Percentiles rank a stretch among this genome's conserved stretches.
Conservation (phyloP, 1,140 invertebrate genomes). For the Hormaphis cornu region DNA sequence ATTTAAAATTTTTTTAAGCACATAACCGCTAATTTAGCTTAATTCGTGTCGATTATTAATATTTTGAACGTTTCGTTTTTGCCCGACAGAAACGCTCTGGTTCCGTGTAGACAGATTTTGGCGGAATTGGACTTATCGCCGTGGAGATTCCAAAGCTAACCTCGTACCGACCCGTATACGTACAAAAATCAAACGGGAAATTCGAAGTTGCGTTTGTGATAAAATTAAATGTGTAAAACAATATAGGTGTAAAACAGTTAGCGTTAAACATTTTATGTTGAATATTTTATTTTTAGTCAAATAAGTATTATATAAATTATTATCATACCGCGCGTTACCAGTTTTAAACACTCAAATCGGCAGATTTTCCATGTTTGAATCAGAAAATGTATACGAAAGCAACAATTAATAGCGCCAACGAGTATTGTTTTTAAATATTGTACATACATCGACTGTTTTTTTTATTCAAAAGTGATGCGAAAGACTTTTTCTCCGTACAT, state of each 20-base stretch:
- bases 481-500: background rate
- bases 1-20: too few relatives aligned
- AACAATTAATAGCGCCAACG: background rate
- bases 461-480: background rate
- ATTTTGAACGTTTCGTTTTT: background rate
- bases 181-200: background rate
- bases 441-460: background rate
- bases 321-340: background rate
- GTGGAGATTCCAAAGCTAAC: conserved; percentile 25
- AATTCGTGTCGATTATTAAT: too few relatives aligned
- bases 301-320: conserved; percentile 14
- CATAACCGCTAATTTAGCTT: too few relatives aligned
- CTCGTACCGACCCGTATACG: too few relatives aligned
- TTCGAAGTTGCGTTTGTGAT: conserved; percentile 21
- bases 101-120: conserved; percentile 18
- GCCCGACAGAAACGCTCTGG: background rate
- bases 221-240: background rate
- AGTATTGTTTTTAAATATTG: background rate
- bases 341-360: background rate
- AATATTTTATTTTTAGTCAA: background rate
- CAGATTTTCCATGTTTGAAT: background rate
- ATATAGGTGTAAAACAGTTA: background rate
- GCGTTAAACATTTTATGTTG: background rate
- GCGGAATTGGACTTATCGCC: conserved; percentile 8
- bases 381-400: background rate